Evolutionary conservation across 1,140 invertebrate species (phyloP), one percentile per base, ranked within the genome.

Genomic region (Psilanteris sp.): DNA sequence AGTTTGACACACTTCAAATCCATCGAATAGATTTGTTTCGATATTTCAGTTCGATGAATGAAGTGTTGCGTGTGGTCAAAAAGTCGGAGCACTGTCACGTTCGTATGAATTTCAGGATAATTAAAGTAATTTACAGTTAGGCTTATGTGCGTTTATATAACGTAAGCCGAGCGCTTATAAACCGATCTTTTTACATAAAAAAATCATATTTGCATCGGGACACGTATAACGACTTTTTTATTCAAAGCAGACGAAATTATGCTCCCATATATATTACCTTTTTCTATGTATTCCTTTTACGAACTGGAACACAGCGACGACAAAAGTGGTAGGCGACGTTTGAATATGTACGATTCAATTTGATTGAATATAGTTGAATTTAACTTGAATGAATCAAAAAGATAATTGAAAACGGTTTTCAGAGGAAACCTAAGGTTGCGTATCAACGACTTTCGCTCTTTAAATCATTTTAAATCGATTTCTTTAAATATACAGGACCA

Each of bases 1-100:
- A 24, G 9, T 37, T 13, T 64, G 52, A 59, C 64, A 70, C 26
- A 76, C 62, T 76, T 70, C 50, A 66, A 43, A 55, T 24, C 41
- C 8, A 22, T 29, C 62, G 44, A 75, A 48, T 55, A 46, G 24
- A 29, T 62, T 61, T 32, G 48, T 39, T 41, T 37, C 18, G 22
- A 55, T 50, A 46, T 61, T 61, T 10, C 31, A 67, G 41, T 54
- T 61, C 20, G 9, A 31, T 24, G 22, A 66, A 32, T 29, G 27
- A 41, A 43, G 10, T 18, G 24, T 61, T 37, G 16, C 8, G 61
- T 52, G 61, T 52, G 61, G 46, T 52, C 43, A 18, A 32, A 29
- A 31, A 46, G 46, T 52, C 14, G 24, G 8, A 11, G 26, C 39
- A 27, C 27, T 26, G 46, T 52, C 46, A 66, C 46, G 59, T 11